Evolutionary conservation across 2,113 vertebrate genomes (phyloP).

Genomic region (Cephalopterus ornatus): DNA sequence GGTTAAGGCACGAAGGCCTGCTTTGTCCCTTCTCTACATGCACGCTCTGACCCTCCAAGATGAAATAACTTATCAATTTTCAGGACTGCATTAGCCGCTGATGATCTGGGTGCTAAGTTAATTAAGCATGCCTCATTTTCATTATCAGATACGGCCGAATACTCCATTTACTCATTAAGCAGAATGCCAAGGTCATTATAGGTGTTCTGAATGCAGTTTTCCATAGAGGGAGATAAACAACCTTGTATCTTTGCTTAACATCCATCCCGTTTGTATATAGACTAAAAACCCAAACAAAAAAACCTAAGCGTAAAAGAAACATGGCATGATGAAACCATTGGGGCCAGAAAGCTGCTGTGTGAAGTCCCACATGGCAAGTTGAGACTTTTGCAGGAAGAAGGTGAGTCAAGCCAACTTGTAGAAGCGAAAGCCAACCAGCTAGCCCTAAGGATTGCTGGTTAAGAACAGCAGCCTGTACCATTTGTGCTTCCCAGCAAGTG

Average conservation of each 20-base stretch:
- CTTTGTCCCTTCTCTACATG: not conserved
- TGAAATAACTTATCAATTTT: constrained; percentile 76
- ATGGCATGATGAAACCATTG: not conserved
- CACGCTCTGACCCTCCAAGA: constrained; percentile 68
- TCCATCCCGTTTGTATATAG: not conserved
- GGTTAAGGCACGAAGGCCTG: not conserved
- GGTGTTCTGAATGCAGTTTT: not conserved
- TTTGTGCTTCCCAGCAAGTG: not conserved
- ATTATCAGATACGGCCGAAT: constrained; percentile 76
- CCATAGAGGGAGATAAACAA: not conserved
- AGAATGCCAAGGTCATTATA: constrained; percentile 42
- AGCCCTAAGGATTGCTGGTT: not conserved
- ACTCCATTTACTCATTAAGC: constrained; percentile 78
- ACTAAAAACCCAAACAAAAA: not conserved
- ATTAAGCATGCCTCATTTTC: constrained; percentile 76
- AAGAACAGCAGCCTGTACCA: not conserved
- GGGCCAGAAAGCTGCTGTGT: not conserved
- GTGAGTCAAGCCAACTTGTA: not conserved
- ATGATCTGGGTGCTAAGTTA: constrained; percentile 78
- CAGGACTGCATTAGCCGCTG: constrained; percentile 75
- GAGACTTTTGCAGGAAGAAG: not conserved
- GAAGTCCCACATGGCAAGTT: not conserved
- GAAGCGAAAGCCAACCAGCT: not conserved
- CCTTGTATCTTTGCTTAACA: not conserved
- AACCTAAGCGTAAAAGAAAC: not conserved